phyloP scores from a whole-genome alignment of 2,888 invertebrate species.

The Baronia brevicornis region DNA sequence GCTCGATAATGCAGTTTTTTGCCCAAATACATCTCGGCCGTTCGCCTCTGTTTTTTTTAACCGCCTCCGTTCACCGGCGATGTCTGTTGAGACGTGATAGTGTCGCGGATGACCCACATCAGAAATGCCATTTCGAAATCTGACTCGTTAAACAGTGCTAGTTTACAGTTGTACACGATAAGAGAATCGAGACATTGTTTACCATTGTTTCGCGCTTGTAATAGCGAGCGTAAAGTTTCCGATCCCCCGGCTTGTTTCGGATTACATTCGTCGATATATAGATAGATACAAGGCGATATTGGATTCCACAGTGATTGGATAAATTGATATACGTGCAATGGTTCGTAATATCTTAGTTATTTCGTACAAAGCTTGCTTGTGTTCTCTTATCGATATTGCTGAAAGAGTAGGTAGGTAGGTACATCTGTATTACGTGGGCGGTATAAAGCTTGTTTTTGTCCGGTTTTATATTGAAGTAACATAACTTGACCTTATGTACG shows the following conservation, averaged over 20 bases:
- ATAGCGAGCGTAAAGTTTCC: slow-evolving; percentile 21
- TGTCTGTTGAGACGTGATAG: too few relatives aligned
- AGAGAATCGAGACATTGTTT: slow-evolving; percentile 31
- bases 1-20: slow-evolving; percentile 26
- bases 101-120: slow-evolving; percentile 46
- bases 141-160: slow-evolving; percentile 27
- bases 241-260: slow-evolving; percentile 28
- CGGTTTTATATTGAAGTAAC: slow-evolving; percentile 22
- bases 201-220: slow-evolving; percentile 25
- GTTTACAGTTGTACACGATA: slow-evolving; percentile 27
- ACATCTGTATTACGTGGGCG: slow-evolving; percentile 15
- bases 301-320: slow-evolving; percentile 27
- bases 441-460: slow-evolving; percentile 21
- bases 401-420: slow-evolving; percentile 31
- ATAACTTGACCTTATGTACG: slow-evolving; percentile 28
- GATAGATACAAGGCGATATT: slow-evolving; percentile 34
- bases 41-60: slow-evolving; percentile 24
- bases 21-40: slow-evolving; percentile 19
- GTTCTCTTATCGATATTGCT: slow-evolving; percentile 33
- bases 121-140: slow-evolving; percentile 36
- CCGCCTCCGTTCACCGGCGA: slow-evolving; percentile 19
- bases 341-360: slow-evolving; percentile 24
- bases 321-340: slow-evolving; percentile 21
- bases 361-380: slow-evolving; percentile 41
- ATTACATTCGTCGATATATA: slow-evolving; percentile 33